These are phyloP conservation scores for Laterallus jamaicensis DNA, from an alignment of 2,113 vertebrate genomes.

Conservation along the genomic window DNA sequence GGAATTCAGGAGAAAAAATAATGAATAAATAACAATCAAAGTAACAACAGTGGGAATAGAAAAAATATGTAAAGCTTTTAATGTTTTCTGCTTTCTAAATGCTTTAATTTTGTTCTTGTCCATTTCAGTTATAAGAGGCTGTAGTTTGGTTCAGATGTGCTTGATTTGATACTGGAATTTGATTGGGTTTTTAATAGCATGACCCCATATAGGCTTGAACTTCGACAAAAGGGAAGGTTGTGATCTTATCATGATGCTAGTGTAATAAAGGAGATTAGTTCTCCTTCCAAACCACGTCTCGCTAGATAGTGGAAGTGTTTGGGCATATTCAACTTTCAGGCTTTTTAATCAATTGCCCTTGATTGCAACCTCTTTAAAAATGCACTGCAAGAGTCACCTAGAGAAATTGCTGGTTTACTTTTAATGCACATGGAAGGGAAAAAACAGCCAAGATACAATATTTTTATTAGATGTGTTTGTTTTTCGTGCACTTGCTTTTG, in stretches of 20 bases:
- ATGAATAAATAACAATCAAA: background rate
- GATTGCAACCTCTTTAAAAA: background rate
- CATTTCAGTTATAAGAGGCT: background rate
- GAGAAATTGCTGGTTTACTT: background rate
- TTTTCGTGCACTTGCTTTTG: background rate
- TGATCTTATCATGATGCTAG: background rate
- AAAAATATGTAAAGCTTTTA: background rate
- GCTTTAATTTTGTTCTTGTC: background rate
- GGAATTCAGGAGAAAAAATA: background rate
- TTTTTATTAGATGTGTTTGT: background rate
- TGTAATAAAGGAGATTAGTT: background rate
- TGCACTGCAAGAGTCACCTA: background rate
- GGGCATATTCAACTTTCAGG: background rate
- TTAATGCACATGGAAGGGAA: background rate
- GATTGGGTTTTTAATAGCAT: background rate
- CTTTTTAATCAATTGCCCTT: constrained; percentile 5
- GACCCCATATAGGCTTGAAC: background rate
- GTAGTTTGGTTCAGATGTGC: constrained; percentile 18
- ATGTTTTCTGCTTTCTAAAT: background rate
- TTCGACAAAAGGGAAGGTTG: background rate
- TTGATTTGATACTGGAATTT: background rate
- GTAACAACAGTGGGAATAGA: background rate
- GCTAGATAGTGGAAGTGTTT: background rate
- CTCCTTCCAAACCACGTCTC: background rate
- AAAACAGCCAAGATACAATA: background rate